Evolutionary conservation across 2,888 invertebrate genomes (phyloP).

Genomic region (Mesodorylaimus sp.): DNA sequence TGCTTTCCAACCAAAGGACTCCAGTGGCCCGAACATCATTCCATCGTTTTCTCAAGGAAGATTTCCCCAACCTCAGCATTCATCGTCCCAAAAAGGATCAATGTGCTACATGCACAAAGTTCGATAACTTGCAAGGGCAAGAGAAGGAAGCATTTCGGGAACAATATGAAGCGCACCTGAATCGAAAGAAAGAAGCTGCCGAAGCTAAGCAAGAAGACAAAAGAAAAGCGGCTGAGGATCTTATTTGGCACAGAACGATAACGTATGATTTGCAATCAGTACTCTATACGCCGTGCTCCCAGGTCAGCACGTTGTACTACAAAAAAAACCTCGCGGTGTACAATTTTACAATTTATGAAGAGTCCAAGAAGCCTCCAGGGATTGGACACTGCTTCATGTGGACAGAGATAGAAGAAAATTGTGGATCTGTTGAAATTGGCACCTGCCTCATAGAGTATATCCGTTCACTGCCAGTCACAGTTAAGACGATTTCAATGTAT

Average conservation of each 20-base stretch:
- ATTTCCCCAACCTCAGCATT: conserved; percentile 2
- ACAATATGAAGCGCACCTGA: neutral
- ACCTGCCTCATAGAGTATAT: neutral
- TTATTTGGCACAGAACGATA: neutral
- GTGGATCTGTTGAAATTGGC: neutral
- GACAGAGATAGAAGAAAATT: neutral
- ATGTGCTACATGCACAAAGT: conserved; percentile 1
- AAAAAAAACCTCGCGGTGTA: conserved; percentile 7
- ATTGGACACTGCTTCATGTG: conserved; percentile 2
- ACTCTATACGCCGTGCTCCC: conserved; percentile 1
- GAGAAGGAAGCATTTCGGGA: neutral
- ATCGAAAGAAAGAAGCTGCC: neutral
- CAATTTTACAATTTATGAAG: conserved; percentile 9
- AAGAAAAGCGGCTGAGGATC: neutral
- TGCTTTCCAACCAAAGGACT: neutral
- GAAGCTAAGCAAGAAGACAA: neutral
- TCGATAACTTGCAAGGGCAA: neutral
- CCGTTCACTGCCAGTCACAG: neutral
- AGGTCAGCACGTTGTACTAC: conserved; percentile 9
- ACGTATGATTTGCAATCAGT: conserved; percentile 6
- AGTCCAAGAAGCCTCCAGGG: neutral
- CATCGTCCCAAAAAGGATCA: conserved; percentile 7
- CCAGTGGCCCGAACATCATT: neutral
- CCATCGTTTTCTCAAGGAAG: neutral
- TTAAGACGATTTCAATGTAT: neutral